Percentiles rank a stretch among this genome's conserved stretches.
Conservation (phyloP, 2,113 vertebrate genomes). For the Mobula birostris region DNA sequence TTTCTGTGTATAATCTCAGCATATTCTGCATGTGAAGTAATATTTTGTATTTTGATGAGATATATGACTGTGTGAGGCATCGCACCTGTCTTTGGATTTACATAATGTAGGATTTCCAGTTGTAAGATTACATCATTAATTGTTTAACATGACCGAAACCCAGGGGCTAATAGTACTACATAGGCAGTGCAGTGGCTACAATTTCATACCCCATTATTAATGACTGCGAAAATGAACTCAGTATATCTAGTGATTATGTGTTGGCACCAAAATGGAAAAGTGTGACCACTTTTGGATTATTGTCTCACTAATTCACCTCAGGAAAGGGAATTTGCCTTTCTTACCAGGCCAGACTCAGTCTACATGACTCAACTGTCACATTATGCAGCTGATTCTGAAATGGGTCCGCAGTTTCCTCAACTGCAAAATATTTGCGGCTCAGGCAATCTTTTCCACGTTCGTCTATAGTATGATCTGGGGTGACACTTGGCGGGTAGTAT, state of each 20-base stretch:
- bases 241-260: not conserved
- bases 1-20: not conserved
- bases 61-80: not conserved
- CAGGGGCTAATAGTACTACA: not conserved
- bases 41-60: not conserved
- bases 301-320: not conserved
- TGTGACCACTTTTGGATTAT: not conserved
- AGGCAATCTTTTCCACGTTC: too few relatives aligned
- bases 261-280: not conserved
- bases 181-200: not conserved
- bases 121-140: not conserved
- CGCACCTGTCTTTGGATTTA: not conserved
- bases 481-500: not conserved
- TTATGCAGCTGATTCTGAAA: not conserved
- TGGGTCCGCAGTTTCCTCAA: not conserved
- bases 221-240: not conserved
- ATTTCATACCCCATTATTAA: not conserved
- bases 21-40: not conserved
- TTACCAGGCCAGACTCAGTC: not conserved
- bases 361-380: not conserved
- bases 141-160: not conserved
- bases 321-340: not conserved
- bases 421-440: not conserved
- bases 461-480: not conserved
- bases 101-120: not conserved